phyloP scores from a whole-genome alignment of 92 coral and sea anemone species.

The Chrysogorgia sp. region DNA sequence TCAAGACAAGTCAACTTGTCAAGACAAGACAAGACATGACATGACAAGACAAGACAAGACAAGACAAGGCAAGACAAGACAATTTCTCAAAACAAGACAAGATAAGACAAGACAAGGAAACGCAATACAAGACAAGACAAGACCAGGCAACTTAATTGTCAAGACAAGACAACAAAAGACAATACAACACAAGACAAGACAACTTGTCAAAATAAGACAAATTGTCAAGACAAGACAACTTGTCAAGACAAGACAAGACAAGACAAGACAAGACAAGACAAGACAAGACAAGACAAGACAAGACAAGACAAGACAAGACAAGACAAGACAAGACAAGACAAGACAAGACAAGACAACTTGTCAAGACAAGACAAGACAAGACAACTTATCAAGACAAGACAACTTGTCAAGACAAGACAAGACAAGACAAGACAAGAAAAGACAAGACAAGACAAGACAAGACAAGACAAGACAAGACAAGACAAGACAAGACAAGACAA shows the following conservation, averaged over 20 bases:
- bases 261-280: slow-evolving; percentile 12
- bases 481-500: slow-evolving; percentile 23
- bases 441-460: too few species aligned
- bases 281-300: slow-evolving; percentile 12
- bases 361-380: slow-evolving; percentile 16
- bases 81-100: too few species aligned
- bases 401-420: too few species aligned
- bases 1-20: too few species aligned
- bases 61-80: slow-evolving; percentile 11
- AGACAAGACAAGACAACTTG: too few species aligned
- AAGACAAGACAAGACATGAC: not conserved
- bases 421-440: too few species aligned
- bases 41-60: not conserved
- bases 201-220: slow-evolving; percentile 1
- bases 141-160: too few species aligned
- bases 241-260: slow-evolving; percentile 9
- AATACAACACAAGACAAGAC: not conserved
- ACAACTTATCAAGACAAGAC: too few species aligned
- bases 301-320: slow-evolving; percentile 12
- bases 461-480: slow-evolving; percentile 38
- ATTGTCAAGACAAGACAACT: not conserved
- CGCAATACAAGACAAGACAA: too few species aligned
- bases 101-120: too few species aligned
- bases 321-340: slow-evolving; percentile 13
- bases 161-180: not conserved